phyloP scores from a whole-genome alignment of 2,113 vertebrate species.

The Caloenas nicobarica region DNA sequence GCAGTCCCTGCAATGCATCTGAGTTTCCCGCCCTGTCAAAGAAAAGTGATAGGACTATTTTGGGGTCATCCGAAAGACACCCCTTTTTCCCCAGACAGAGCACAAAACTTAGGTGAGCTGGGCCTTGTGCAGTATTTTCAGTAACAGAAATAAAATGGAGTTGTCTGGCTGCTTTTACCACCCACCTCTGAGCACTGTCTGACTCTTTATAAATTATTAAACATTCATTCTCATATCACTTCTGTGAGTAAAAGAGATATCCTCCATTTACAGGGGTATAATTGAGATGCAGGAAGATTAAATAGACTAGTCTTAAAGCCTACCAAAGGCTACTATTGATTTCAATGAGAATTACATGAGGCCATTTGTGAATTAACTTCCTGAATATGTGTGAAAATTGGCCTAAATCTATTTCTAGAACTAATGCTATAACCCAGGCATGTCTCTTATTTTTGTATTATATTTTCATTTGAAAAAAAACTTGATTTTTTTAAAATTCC shows the following conservation, averaged over 20 bases:
- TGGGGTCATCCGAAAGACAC: rapidly evolving
- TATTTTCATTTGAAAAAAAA: not conserved
- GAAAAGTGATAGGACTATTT: not conserved
- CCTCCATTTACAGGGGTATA: not conserved
- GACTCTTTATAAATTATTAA: slow-evolving; percentile 17
- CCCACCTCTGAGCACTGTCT: not conserved
- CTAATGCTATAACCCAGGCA: not conserved
- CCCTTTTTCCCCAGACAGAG: not conserved
- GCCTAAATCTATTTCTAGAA: not conserved
- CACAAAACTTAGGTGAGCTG: not conserved
- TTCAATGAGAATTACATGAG: slow-evolving; percentile 1
- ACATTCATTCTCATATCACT: not conserved
- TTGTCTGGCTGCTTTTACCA: not conserved
- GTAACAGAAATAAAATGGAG: not conserved
- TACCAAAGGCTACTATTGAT: not conserved
- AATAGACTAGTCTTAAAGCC: not conserved
- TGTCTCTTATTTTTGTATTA: not conserved
- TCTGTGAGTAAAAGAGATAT: not conserved
- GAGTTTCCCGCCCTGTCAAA: not conserved
- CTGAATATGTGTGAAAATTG: not conserved
- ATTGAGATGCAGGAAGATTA: not conserved
- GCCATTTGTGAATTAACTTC: slow-evolving; percentile 4
- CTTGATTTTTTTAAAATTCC: rapidly evolving
- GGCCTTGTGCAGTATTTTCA: not conserved
- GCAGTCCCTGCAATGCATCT: rapidly evolving